These are phyloP conservation scores for Sceloporus undulatus DNA, from an alignment of 2,113 vertebrate species.

Conservation along the genomic window DNA sequence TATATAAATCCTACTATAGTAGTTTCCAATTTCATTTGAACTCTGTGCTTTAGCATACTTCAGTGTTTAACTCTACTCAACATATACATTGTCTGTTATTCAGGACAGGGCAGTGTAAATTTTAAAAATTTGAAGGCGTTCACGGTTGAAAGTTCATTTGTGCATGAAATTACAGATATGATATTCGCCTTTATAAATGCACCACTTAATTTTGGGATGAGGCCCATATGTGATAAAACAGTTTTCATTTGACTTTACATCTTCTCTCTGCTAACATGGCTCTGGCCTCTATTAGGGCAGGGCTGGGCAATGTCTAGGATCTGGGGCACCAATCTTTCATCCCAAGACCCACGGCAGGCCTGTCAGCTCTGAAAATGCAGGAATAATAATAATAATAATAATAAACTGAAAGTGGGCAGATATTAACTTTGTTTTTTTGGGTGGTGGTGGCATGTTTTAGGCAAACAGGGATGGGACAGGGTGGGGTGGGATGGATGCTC, in stretches of 20 bases:
- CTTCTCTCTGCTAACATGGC: no score
- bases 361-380: no score
- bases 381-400: no score
- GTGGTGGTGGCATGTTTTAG: no score
- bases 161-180: background rate
- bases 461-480: no score
- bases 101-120: background rate
- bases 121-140: background rate
- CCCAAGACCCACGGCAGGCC: no score
- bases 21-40: conserved; percentile 10
- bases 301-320: no score
- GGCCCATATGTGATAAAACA: background rate
- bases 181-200: background rate
- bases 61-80: background rate
- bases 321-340: no score
- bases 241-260: background rate
- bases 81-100: background rate
- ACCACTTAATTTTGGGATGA: background rate
- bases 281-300: no score
- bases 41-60: background rate
- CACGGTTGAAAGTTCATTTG: background rate
- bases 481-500: no score
- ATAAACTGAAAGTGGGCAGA: no score
- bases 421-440: no score
- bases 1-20: background rate